Percentiles rank a stretch among this genome's conserved stretches.
phyloP scores from a whole-genome alignment of 2,888 invertebrate genomes.

The Horisme vitalbata region DNA sequence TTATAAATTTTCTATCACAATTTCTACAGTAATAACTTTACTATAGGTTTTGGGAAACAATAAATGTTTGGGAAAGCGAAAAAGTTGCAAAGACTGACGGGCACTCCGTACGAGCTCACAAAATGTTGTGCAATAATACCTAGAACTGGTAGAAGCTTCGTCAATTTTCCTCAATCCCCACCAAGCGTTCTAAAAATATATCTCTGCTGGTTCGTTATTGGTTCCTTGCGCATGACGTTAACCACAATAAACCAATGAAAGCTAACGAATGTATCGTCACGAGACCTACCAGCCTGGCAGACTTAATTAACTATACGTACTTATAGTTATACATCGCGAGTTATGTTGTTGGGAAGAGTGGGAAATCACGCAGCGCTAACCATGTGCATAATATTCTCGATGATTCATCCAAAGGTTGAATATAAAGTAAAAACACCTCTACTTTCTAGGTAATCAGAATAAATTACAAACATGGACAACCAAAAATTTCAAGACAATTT shows the following conservation, averaged over 20 bases:
- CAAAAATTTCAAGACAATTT: too few species aligned
- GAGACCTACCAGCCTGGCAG: slow-evolving; percentile 48
- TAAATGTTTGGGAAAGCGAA: slow-evolving; percentile 6
- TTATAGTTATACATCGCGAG: slow-evolving; percentile 21
- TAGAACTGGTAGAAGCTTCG: slow-evolving; percentile 39
- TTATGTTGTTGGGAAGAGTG: slow-evolving; percentile 29
- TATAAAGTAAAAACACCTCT: background rate
- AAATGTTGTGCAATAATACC: slow-evolving; percentile 75
- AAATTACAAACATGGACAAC: too few species aligned
- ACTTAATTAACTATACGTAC: slow-evolving; percentile 31
- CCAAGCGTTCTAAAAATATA: slow-evolving; percentile 77
- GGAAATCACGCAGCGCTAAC: slow-evolving; percentile 53
- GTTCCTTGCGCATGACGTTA: slow-evolving; percentile 64
- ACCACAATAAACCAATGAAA: slow-evolving; percentile 58
- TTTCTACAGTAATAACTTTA: slow-evolving; percentile 14
- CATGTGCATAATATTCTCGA: slow-evolving; percentile 37
- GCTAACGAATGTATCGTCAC: slow-evolving; percentile 55
- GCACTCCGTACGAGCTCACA: slow-evolving; percentile 53
- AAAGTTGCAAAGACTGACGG: slow-evolving; percentile 31
- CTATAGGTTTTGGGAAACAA: slow-evolving; percentile 9
- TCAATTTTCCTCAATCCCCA: slow-evolving; percentile 73
- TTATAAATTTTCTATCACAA: slow-evolving; percentile 17
- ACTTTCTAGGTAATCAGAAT: too few species aligned
- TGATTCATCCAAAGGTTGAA: slow-evolving; percentile 40
- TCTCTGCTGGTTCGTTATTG: slow-evolving; percentile 51